Evolutionary conservation across 2,888 invertebrate genomes (phyloP), one percentile per base, ranked within the genome.

Genomic region (Eristalis intricaria): DNA sequence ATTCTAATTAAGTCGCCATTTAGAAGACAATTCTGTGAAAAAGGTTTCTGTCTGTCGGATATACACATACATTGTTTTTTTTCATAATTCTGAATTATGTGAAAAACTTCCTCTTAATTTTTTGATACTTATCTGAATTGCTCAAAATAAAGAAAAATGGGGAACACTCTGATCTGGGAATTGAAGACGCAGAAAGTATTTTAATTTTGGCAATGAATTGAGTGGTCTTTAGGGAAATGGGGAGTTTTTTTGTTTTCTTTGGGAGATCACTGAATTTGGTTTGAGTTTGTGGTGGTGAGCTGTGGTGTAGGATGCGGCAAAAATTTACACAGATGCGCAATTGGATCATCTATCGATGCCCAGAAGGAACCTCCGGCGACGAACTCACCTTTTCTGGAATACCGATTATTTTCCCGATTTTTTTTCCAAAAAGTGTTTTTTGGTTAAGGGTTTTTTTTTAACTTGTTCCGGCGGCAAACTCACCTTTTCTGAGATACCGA

Each of bases 21-120:
- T 58, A 38, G 40, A 32, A 71, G 29, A 58, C 70, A 78, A 64
- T 58, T 78, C 64, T 78, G 64, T 40, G 70, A 77, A 77, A 69
- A 63, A 68, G 22, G 22, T 11, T 23, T 5, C 13, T 29, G 26
- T 2, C 60, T 19, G 19, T 13, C 11, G 26, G 19, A 32, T 32
- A 32, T 10, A 8, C 1, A 0, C 5, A 63, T 77, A 50, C 7
- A 8, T 2, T 11, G 4, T 50, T n/a, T 32, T 40, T 19, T 50
- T 68, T 68, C 43, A 56, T 35, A 61, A 50, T 61, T 61, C 60
- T 29, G 43, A 32, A 56, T 68, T 68, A 29, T 56, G 29, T 50
- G 32, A 68, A 2, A 38, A 29, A 4, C 50, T 50, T 43, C n/a
- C 19, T 56, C 1, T 15, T 35, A 22, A 38, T 23, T 38, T 40